A percentile compares a stretch with the other conserved stretches of the same genome.
Conservation (phyloP, 2,113 vertebrate genomes). For the Steatornis caripensis region DNA sequence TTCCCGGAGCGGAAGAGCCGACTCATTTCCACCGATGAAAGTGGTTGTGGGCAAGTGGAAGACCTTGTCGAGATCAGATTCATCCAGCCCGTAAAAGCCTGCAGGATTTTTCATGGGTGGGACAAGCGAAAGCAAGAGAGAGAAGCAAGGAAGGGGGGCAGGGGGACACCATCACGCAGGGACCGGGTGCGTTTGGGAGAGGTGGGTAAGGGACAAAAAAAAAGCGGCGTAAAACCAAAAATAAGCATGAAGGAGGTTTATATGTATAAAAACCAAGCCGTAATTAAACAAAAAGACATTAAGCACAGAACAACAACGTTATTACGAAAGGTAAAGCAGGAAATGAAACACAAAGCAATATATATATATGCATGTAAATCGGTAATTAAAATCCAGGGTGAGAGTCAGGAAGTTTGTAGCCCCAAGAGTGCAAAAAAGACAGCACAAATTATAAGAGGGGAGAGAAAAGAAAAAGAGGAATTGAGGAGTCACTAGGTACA, state of each 20-base stretch:
- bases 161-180: background rate
- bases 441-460: background rate
- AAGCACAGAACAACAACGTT: background rate
- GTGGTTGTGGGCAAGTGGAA: slow-evolving; percentile 93
- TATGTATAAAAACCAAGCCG: background rate
- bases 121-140: slow-evolving; percentile 30
- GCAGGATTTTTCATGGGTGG: slow-evolving; percentile 44
- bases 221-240: slow-evolving; percentile 17
- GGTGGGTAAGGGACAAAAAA: background rate
- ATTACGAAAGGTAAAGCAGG: background rate
- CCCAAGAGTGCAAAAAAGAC: background rate
- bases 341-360: background rate
- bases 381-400: slow-evolving; percentile 27
- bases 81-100: slow-evolving; percentile 89
- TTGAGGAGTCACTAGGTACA: background rate
- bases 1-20: slow-evolving; percentile 83
- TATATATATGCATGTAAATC: background rate
- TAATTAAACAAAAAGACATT: slow-evolving; percentile 37
- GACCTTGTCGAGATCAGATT: slow-evolving; percentile 89
- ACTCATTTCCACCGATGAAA: slow-evolving; percentile 89
- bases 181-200: slow-evolving; percentile 1
- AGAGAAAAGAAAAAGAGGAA: background rate
- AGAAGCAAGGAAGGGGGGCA: background rate
- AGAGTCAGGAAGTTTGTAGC: background rate
- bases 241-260: slow-evolving; percentile 41